A percentile compares a stretch with the other conserved stretches of the same genome.
These are phyloP conservation scores for Alosa alosa DNA, from an alignment of 2,113 vertebrate species.

Conservation along the genomic window DNA sequence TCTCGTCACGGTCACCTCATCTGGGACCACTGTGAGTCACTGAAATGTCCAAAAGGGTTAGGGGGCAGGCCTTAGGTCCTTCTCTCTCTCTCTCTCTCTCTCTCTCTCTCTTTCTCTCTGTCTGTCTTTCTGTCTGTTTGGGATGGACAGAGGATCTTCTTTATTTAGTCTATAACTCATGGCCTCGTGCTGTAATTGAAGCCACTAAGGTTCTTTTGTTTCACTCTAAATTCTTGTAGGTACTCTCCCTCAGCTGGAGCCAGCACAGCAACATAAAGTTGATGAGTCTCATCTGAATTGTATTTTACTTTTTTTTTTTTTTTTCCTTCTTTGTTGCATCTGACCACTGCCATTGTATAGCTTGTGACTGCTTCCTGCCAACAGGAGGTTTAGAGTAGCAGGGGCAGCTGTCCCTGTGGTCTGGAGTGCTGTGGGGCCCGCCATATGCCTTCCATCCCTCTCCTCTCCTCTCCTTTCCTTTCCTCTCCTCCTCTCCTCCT, in stretches of 20 bases:
- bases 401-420: conserved; percentile 8
- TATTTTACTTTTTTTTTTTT: no score
- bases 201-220: background rate
- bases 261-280: background rate
- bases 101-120: no score
- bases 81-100: background rate
- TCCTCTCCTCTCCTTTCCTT: background rate
- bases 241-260: background rate
- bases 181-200: background rate
- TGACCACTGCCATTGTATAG: background rate
- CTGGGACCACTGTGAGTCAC: background rate
- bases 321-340: background rate
- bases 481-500: background rate
- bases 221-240: background rate
- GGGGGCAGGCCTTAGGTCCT: background rate
- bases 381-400: background rate
- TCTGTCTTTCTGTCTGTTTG: no score
- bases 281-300: background rate
- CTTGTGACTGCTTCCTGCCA: background rate
- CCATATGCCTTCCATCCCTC: background rate
- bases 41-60: background rate
- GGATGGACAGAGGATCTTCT: background rate
- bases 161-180: background rate
- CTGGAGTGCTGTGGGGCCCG: background rate
- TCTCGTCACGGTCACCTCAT: background rate